Percentiles rank a stretch among this genome's conserved stretches.
Evolutionary conservation across 2,888 invertebrate genomes (phyloP).

Genomic region (Abrostola triplasia): DNA sequence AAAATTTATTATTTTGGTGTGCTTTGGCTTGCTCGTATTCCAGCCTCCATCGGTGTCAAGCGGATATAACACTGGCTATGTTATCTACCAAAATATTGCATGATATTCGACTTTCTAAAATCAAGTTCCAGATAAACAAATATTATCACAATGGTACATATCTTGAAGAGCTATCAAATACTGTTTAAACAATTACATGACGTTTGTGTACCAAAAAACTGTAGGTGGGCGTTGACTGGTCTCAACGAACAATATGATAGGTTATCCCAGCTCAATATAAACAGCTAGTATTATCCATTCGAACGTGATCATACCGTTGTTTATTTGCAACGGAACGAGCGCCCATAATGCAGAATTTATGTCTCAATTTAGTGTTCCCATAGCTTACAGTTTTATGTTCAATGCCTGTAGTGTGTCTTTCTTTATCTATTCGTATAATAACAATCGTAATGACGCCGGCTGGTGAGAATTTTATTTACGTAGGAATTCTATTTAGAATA

Average conservation of each 20-base stretch:
- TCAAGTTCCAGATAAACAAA: not conserved
- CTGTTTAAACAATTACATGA: slow-evolving; percentile 17
- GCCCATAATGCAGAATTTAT: slow-evolving; percentile 52
- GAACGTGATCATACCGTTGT: slow-evolving; percentile 50
- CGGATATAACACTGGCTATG: not conserved
- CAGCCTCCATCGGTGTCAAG: no score
- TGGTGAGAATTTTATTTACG: slow-evolving; percentile 4
- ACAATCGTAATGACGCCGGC: slow-evolving; percentile 16
- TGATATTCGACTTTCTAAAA: not conserved
- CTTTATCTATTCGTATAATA: slow-evolving; percentile 20
- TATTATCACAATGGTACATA: slow-evolving; percentile 11
- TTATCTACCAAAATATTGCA: not conserved
- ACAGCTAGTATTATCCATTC: slow-evolving; percentile 46
- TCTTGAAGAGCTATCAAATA: slow-evolving; percentile 11
- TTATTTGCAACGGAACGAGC: slow-evolving; percentile 50
- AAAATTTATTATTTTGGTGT: no score
- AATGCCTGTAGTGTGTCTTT: slow-evolving; percentile 37
- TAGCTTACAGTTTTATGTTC: slow-evolving; percentile 50
- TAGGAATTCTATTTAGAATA: no score
- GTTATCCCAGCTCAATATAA: slow-evolving; percentile 51
- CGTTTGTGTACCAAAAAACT: slow-evolving; percentile 20
- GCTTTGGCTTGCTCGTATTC: no score
- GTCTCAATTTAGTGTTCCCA: slow-evolving; percentile 62
- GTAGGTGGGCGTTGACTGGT: slow-evolving; percentile 31
- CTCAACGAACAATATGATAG: slow-evolving; percentile 43